These are phyloP conservation scores for Synaphobranchus kaupii DNA, from an alignment of 2,797 vertebrate genomes.

Conservation along the genomic window DNA sequence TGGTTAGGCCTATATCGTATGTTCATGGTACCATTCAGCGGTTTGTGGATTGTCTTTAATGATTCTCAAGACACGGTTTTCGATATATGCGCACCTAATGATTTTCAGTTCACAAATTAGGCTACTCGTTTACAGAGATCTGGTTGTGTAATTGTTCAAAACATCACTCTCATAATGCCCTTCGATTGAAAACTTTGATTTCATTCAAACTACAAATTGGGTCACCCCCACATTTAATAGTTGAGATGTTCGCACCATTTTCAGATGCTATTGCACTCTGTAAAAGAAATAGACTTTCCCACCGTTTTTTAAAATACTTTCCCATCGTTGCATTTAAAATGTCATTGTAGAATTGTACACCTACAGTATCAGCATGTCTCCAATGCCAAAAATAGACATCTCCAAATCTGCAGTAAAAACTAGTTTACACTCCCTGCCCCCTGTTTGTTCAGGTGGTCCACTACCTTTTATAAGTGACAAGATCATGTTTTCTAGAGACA, in stretches of 20 bases:
- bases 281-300: conserved; percentile 37
- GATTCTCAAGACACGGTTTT: neutral
- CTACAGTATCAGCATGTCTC: neutral
- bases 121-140: neutral
- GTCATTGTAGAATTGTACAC: conserved; percentile 4
- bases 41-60: conserved; percentile 72
- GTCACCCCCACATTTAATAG: conserved; percentile 17
- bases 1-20: neutral
- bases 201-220: neutral
- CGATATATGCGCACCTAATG: neutral
- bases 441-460: neutral
- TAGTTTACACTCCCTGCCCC: neutral
- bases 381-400: neutral
- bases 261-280: conserved; percentile 62
- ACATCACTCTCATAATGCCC: neutral
- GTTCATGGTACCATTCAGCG: conserved; percentile 15
- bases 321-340: conserved; percentile 29
- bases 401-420: neutral
- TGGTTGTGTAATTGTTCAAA: neutral
- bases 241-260: conserved; percentile 34
- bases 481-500: neutral
- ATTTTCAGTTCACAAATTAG: neutral
- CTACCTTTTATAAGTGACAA: neutral
- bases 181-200: neutral
- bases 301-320: conserved; percentile 29